Percentiles rank a stretch among this genome's conserved stretches.
Conservation (phyloP, 92 coral and sea anemone genomes). For the Phenganax stokvisi region DNA sequence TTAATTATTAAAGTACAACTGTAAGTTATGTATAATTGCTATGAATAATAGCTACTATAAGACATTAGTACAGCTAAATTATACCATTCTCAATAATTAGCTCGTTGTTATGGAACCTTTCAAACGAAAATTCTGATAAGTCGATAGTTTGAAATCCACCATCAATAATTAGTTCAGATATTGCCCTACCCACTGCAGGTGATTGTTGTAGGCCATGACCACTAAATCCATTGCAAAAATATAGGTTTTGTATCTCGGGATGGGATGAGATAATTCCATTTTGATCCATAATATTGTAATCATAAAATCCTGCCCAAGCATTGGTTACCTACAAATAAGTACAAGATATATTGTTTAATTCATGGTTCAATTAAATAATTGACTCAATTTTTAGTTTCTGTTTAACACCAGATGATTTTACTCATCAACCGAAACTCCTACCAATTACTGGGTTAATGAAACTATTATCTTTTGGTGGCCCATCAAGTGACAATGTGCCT, state of each 20-base stretch:
- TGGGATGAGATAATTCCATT: slow-evolving; percentile 83
- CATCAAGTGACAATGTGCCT: neutral
- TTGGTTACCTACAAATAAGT: slow-evolving; percentile 56
- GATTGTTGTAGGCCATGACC: slow-evolving; percentile 97
- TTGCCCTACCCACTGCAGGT: slow-evolving; percentile 88
- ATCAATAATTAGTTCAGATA: slow-evolving; percentile 81
- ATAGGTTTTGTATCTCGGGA: slow-evolving; percentile 67
- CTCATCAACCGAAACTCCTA: neutral
- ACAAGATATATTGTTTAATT: neutral
- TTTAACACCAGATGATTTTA: neutral
- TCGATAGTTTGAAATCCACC: slow-evolving; percentile 61
- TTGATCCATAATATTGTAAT: slow-evolving; percentile 83
- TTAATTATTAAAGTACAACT: too few species aligned
- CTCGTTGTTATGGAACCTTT: slow-evolving; percentile 54
- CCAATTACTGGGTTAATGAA: neutral
- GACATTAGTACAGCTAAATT: slow-evolving; percentile 11
- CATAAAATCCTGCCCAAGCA: slow-evolving; percentile 97
- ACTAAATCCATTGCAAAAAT: slow-evolving; percentile 88
- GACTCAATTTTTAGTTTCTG: neutral
- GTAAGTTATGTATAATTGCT: too few species aligned
- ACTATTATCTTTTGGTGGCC: too few species aligned
- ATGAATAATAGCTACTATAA: neutral
- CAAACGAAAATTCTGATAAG: slow-evolving; percentile 68
- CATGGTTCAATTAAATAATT: too few species aligned
- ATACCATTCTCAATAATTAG: slow-evolving; percentile 68